Conservation (phyloP, 2,888 invertebrate species). For the Tipula unca region DNA sequence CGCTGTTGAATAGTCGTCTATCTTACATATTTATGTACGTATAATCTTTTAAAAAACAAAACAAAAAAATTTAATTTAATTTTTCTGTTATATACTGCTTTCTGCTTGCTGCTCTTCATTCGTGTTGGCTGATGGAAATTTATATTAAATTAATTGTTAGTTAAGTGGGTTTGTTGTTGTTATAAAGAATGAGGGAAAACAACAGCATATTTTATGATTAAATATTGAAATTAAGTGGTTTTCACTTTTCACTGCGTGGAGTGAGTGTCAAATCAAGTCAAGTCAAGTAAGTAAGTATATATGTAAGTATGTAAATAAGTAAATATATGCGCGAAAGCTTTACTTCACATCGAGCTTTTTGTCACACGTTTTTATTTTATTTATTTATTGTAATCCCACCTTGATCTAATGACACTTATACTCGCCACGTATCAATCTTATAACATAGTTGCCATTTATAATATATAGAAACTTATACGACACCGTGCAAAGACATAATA, state of each 20-base stretch:
- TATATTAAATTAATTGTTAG: conserved; percentile 8
- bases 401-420: neutral
- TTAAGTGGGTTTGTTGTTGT: neutral
- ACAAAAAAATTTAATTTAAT: neutral
- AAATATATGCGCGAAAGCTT: no score
- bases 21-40: neutral
- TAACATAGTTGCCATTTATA: neutral
- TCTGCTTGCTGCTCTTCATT: neutral
- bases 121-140: neutral
- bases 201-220: neutral
- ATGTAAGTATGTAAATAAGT: no score
- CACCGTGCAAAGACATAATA: neutral
- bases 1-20: neutral
- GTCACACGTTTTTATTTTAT: no score
- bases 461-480: no score
- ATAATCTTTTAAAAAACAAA: neutral
- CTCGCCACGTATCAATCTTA: neutral
- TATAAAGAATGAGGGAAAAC: neutral
- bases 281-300: neutral
- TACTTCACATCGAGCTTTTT: no score
- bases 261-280: neutral
- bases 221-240: neutral
- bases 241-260: neutral
- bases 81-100: neutral
- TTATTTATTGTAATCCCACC: neutral